Evolutionary conservation across 2,888 invertebrate genomes (phyloP).

Genomic region (Agriopis marginaria): DNA sequence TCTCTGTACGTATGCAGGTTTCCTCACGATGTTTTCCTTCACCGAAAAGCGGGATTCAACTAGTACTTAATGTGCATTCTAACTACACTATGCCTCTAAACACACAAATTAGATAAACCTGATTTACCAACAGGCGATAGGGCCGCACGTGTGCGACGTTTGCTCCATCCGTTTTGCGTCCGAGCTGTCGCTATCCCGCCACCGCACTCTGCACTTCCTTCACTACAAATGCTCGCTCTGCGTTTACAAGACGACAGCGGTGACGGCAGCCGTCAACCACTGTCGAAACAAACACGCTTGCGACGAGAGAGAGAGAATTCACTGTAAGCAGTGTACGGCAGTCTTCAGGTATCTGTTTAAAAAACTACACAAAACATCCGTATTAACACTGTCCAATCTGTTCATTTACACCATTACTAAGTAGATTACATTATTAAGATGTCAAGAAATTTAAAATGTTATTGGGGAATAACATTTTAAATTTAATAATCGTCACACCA

Average conservation of each 20-base stretch:
- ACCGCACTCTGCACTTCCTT: slow-evolving; percentile 55
- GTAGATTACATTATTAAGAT: too few species aligned
- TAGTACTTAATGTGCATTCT: too few species aligned
- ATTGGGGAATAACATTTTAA: too few species aligned
- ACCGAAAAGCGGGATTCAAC: too few species aligned
- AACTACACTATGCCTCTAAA: too few species aligned
- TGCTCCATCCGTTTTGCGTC: slow-evolving; percentile 54
- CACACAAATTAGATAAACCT: too few species aligned
- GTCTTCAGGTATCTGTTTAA: slow-evolving; percentile 14
- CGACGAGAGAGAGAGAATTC: slow-evolving; percentile 54
- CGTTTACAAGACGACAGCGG: slow-evolving; percentile 49
- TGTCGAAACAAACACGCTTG: slow-evolving; percentile 55
- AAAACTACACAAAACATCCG: background rate
- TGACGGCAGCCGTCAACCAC: slow-evolving; percentile 54
- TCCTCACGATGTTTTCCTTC: too few species aligned
- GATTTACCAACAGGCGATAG: slow-evolving; percentile 54
- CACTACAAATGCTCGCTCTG: slow-evolving; percentile 61
- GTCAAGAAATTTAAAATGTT: too few species aligned
- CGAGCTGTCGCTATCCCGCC: slow-evolving; percentile 39
- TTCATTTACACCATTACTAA: too few species aligned
- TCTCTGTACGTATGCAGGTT: too few species aligned
- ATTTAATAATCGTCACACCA: too few species aligned
- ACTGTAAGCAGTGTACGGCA: slow-evolving; percentile 58
- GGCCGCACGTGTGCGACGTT: slow-evolving; percentile 54
- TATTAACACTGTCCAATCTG: too few species aligned